A percentile compares a stretch with the other conserved stretches of the same genome.
Conservation (phyloP, 2,888 invertebrate genomes). For the Coenonympha glycerion region DNA sequence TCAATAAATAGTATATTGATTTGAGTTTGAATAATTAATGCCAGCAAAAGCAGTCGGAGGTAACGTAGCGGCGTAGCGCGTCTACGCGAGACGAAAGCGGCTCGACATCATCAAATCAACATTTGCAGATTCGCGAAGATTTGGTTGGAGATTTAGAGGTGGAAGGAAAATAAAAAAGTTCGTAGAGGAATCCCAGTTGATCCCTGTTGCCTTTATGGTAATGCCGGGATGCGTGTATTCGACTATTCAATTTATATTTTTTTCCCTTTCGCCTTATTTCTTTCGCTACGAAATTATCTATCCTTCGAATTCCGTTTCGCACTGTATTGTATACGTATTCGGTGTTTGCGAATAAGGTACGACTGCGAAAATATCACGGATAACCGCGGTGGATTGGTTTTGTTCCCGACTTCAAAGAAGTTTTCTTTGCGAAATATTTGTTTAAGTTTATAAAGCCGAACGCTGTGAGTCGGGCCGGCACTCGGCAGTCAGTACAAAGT, state of each 20-base stretch:
- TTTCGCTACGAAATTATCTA: constrained; percentile 73
- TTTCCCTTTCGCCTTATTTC: constrained; percentile 73
- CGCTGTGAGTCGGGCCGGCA: constrained; percentile 30
- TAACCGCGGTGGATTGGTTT: constrained; percentile 73
- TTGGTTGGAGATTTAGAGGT: constrained; percentile 75
- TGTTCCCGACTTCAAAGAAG: constrained; percentile 74
- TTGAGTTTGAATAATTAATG: constrained; percentile 10
- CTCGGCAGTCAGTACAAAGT: constrained; percentile 39
- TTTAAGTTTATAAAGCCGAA: constrained; percentile 57
- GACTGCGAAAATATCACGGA: constrained; percentile 71
- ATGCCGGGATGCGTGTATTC: constrained; percentile 75
- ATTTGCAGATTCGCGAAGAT: constrained; percentile 77
- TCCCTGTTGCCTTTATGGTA: constrained; percentile 76
- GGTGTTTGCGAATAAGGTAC: constrained; percentile 74
- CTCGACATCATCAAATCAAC: constrained; percentile 74
- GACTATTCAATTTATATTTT: constrained; percentile 76
- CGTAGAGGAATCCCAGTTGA: constrained; percentile 74
- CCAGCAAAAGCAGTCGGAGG: constrained; percentile 1
- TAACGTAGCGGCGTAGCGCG: constrained; percentile 14
- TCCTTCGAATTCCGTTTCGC: constrained; percentile 75
- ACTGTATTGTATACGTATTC: constrained; percentile 74
- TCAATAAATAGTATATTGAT: constrained; percentile 2
- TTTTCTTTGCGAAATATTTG: constrained; percentile 66
- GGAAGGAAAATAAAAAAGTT: constrained; percentile 77
- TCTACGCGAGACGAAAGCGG: constrained; percentile 22